These are phyloP conservation scores for Fulmarus glacialis DNA, from an alignment of 2,113 vertebrate species.

Conservation along the genomic window DNA sequence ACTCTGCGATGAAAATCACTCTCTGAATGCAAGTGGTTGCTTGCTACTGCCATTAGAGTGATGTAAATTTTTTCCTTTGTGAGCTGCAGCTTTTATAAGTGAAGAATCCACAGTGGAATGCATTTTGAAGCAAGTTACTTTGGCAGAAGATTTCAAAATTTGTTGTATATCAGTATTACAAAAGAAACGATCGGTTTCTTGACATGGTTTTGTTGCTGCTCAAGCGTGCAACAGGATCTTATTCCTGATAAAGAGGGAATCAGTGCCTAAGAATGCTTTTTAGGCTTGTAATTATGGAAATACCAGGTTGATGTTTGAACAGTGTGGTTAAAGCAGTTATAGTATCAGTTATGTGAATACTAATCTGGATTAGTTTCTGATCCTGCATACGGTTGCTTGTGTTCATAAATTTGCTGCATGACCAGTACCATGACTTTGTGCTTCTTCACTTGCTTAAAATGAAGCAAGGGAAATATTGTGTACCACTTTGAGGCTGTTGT, in stretches of 20 bases:
- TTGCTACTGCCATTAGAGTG: neutral
- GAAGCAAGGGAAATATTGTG: neutral
- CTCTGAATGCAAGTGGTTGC: neutral
- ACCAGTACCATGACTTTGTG: neutral
- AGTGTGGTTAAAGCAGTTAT: neutral
- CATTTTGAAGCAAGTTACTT: constrained; percentile 1
- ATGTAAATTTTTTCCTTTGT: neutral
- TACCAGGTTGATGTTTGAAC: neutral
- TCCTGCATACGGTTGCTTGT: neutral
- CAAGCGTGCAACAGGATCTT: neutral
- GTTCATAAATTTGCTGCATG: neutral
- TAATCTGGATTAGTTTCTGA: neutral
- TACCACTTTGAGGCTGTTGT: neutral
- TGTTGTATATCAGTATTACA: neutral
- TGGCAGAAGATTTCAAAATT: neutral
- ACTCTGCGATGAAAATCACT: neutral
- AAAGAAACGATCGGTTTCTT: neutral
- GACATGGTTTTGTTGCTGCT: neutral
- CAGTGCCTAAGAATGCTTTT: neutral
- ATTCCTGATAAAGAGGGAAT: neutral
- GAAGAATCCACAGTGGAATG: neutral
- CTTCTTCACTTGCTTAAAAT: neutral
- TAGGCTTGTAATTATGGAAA: neutral
- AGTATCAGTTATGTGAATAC: neutral
- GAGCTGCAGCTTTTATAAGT: neutral